Percentiles rank a stretch among this genome's conserved stretches.
These are phyloP conservation scores for Falco peregrinus DNA, from an alignment of 2,797 vertebrate species.

Conservation along the genomic window DNA sequence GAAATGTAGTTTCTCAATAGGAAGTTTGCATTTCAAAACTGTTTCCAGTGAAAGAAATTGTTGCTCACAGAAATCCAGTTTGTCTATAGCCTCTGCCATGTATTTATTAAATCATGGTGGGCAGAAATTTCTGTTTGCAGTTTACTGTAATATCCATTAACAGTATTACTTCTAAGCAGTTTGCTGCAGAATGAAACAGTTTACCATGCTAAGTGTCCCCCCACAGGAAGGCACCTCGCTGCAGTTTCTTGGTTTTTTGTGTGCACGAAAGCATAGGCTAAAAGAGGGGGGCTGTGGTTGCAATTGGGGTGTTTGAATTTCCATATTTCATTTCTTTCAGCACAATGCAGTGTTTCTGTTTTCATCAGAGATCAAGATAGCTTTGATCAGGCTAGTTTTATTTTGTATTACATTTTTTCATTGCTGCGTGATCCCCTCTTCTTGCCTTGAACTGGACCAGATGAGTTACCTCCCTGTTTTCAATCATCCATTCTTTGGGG, in stretches of 20 bases:
- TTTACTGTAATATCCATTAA: not conserved
- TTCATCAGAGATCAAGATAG: not conserved
- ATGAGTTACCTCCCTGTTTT: conserved; percentile 1
- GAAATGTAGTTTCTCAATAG: not conserved
- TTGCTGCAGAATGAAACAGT: not conserved
- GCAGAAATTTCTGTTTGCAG: not conserved
- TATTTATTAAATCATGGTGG: not conserved
- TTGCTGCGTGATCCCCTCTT: not conserved
- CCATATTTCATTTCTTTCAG: not conserved
- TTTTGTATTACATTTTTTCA: not conserved
- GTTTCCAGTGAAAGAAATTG: not conserved
- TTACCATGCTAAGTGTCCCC: fast-evolving
- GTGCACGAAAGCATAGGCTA: fast-evolving
- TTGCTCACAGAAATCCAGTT: not conserved
- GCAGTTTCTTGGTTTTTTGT: not conserved
- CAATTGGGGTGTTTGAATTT: not conserved
- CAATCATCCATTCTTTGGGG: not conserved
- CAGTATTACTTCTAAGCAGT: not conserved
- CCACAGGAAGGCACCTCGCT: fast-evolving
- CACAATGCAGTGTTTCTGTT: not conserved
- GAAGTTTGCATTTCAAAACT: not conserved
- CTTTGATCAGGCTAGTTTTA: not conserved
- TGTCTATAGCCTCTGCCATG: not conserved
- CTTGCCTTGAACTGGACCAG: not conserved
- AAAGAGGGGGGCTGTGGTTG: not conserved